Evolutionary conservation across 2,888 invertebrate genomes (phyloP), one percentile per base, ranked within the genome.

Genomic region (Ischnura elegans): DNA sequence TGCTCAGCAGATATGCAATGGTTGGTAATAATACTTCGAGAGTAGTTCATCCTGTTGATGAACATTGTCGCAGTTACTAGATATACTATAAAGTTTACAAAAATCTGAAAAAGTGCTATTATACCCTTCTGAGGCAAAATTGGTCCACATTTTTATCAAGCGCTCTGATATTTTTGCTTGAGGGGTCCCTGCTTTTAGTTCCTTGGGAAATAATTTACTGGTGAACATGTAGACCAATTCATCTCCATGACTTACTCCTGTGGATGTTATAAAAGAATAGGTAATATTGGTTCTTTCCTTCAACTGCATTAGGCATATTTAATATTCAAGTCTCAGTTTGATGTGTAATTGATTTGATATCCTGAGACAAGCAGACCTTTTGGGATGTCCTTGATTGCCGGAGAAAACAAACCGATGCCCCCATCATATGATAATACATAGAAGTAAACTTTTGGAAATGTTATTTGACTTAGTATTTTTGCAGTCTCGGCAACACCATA

Each of bases 41-140:
- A n/a, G n/a, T n/a, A n/a, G n/a, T n/a, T n/a, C n/a, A n/a, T n/a
- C n/a, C n/a, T n/a, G n/a, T n/a, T n/a, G n/a, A n/a, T n/a, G n/a
- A n/a, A n/a, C n/a, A n/a, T n/a, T n/a, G n/a, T n/a, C n/a, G n/a
- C n/a, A n/a, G n/a, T n/a, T n/a, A n/a, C n/a, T n/a, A n/a, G n/a
- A n/a, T n/a, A n/a, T n/a, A n/a, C n/a, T n/a, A n/a, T n/a, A n/a
- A n/a, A n/a, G n/a, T n/a, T n/a, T n/a, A n/a, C n/a, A n/a, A n/a
- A n/a, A n/a, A n/a, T n/a, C n/a, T n/a, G n/a, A n/a, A n/a, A n/a
- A 51, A 51, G 8, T 51, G 2, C 19, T 8, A 2, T 1, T 95
- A 95, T 95, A 96, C 96, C 96, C 96, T 94, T 95, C 96, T 95
- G 96, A 96, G 76, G 96, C 96, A 95, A 96, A 96, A 95, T 96